Evolutionary conservation across 2,797 vertebrate genomes (phyloP).

Genomic region (Gallirallus australis): DNA sequence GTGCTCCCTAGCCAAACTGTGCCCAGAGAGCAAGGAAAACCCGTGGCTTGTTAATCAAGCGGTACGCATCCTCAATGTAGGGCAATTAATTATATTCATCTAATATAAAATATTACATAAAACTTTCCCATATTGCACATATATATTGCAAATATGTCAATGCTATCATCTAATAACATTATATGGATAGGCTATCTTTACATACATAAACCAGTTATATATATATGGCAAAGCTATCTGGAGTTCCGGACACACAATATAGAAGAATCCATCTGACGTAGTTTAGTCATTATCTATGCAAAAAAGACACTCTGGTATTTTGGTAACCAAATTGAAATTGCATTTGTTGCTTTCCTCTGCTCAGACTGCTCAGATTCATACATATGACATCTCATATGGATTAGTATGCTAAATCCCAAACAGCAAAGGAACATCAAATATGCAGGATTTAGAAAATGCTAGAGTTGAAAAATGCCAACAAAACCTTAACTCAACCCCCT

Average conservation of each 20-base stretch:
- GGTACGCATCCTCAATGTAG: background rate
- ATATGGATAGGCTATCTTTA: too few species aligned
- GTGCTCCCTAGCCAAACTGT: background rate
- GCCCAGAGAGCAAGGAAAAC: background rate
- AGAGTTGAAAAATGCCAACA: background rate
- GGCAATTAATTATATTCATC: background rate
- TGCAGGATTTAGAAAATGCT: background rate
- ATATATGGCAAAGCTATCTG: background rate
- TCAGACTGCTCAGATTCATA: background rate
- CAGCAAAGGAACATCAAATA: background rate
- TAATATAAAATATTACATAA: too few species aligned
- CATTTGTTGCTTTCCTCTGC: background rate
- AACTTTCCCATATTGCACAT: background rate
- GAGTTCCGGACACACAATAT: background rate
- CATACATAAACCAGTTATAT: background rate
- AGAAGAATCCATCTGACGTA: accelerated
- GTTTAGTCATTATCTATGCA: background rate
- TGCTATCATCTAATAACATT: too few species aligned
- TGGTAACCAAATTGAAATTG: accelerated
- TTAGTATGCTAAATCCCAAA: background rate
- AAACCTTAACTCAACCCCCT: background rate
- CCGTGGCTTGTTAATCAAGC: background rate
- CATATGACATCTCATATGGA: background rate
- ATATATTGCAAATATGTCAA: too few species aligned
- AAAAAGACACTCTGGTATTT: background rate